These are phyloP conservation scores for Nyleta sp. DNA, from an alignment of 2,888 invertebrate genomes.

Conservation along the genomic window DNA sequence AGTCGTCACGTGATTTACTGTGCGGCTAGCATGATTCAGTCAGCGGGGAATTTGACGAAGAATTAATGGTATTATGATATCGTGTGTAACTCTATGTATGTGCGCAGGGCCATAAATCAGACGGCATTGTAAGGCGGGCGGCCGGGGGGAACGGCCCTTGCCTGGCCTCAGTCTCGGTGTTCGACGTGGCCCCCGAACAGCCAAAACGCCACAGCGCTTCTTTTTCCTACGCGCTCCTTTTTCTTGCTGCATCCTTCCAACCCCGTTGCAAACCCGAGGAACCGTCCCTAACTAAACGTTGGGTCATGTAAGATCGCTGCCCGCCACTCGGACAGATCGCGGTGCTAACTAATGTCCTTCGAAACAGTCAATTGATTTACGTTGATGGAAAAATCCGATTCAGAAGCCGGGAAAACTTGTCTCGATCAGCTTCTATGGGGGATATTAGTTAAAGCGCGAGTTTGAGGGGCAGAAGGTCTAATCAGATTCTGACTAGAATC, in stretches of 20 bases:
- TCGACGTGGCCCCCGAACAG: conserved; percentile 72
- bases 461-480: no score
- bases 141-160: conserved; percentile 74
- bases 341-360: no score
- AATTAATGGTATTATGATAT: conserved; percentile 83
- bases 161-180: conserved; percentile 81
- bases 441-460: no score
- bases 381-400: no score
- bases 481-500: no score
- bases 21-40: conserved; percentile 81
- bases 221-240: conserved; percentile 58
- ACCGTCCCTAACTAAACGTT: no score
- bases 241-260: conserved; percentile 25
- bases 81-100: conserved; percentile 82
- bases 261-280: no score
- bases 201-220: conserved; percentile 68
- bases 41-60: conserved; percentile 83
- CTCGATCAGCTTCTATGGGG: no score
- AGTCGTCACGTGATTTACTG: conserved; percentile 82
- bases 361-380: no score
- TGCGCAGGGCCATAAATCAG: conserved; percentile 81
- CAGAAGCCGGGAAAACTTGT: no score
- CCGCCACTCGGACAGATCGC: no score
- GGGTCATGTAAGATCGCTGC: no score
- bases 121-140: conserved; percentile 78